Evolutionary conservation across 1,140 invertebrate genomes (phyloP).

Genomic region (Steinernema khuongi): DNA sequence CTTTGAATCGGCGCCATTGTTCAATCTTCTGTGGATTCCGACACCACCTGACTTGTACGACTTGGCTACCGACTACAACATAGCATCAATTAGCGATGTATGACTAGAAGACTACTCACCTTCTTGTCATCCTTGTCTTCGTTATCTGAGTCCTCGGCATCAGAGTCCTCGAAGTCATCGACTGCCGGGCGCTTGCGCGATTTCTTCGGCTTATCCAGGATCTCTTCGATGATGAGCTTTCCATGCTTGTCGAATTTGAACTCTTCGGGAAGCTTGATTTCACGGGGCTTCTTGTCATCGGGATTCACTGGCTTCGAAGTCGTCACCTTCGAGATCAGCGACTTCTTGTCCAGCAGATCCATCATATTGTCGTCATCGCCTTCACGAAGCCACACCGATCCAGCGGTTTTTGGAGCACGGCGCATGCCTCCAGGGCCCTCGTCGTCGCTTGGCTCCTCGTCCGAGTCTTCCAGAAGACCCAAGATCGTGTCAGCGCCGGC

Average conservation of each 20-base stretch:
- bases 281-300: slow-evolving; percentile 24
- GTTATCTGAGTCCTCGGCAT: neutral
- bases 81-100: no score
- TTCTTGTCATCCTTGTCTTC: slow-evolving; percentile 3
- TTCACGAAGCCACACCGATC: slow-evolving; percentile 39
- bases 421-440: neutral
- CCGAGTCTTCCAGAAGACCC: slow-evolving; percentile 35
- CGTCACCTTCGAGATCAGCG: slow-evolving; percentile 36
- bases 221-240: slow-evolving; percentile 31
- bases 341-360: slow-evolving; percentile 34
- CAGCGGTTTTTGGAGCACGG: neutral
- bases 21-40: neutral
- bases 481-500: slow-evolving; percentile 41
- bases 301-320: slow-evolving; percentile 16
- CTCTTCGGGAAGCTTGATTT: neutral
- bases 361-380: slow-evolving; percentile 34
- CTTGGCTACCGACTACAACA: neutral
- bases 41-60: slow-evolving; percentile 1
- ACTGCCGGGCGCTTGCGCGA: neutral
- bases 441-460: slow-evolving; percentile 35
- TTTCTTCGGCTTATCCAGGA: neutral
- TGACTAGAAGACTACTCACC: no score
- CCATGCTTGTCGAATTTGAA: slow-evolving; percentile 40
- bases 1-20: neutral
- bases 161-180: neutral